A percentile compares a stretch with the other conserved stretches of the same genome.
phyloP scores from a whole-genome alignment of 1,140 invertebrate genomes.

The Drosophila sulfurigaster region DNA sequence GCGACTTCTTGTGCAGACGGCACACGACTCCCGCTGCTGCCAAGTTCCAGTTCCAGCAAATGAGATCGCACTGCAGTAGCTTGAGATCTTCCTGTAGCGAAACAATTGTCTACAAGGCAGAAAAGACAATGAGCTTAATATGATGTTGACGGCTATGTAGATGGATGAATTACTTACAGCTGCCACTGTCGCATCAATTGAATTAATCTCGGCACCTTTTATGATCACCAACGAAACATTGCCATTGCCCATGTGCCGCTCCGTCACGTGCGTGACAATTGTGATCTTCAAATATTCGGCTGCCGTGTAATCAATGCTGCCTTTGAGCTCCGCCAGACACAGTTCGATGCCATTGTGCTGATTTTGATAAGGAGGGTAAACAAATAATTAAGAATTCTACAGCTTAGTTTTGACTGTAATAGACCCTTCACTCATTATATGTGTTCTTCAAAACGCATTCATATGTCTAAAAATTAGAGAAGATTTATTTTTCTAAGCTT shows the following conservation, averaged over 20 bases:
- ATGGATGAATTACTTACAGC: conserved; percentile 84
- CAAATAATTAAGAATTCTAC: no score
- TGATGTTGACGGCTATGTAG: not conserved
- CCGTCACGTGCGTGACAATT: conserved; percentile 64
- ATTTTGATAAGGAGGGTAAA: not conserved
- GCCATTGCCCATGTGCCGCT: conserved; percentile 22
- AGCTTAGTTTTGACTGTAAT: no score
- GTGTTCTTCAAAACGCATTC: no score
- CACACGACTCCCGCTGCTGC: conserved; percentile 76
- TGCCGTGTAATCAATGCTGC: conserved; percentile 73
- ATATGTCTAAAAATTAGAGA: no score
- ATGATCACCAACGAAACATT: conserved; percentile 85
- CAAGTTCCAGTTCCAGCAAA: conserved; percentile 83
- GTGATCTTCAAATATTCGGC: conserved; percentile 76
- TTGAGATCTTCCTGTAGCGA: conserved; percentile 72
- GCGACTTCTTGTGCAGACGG: conserved; percentile 66
- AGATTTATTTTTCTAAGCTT: conserved; percentile 40
- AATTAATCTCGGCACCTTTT: conserved; percentile 87
- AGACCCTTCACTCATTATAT: no score
- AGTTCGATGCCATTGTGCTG: conserved; percentile 58
- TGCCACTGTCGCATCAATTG: conserved; percentile 88
- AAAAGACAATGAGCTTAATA: not conserved
- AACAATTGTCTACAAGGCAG: conserved; percentile 61
- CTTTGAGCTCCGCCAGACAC: conserved; percentile 59
- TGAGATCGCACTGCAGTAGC: conserved; percentile 64